Base-by-base conservation (phyloP, 1,140 invertebrate species). In the Bilobella aurantiaca region DNA sequence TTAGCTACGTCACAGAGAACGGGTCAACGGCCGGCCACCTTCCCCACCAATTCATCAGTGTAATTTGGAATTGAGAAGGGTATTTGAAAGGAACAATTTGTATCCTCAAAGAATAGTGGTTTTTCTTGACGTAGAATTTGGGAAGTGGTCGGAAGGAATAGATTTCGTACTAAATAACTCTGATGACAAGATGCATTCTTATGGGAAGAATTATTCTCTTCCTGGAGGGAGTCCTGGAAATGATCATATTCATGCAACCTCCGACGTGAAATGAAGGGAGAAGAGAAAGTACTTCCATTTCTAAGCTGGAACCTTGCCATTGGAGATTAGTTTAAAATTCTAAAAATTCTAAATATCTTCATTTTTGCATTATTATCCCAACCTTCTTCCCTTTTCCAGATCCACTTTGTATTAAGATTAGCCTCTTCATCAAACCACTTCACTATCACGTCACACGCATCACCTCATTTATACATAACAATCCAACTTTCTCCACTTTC, bases 11-110 rank as follows among this genome's bases (percentile, higher is more conserved):
- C 49, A 14, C 49, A 53, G 8, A 46, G 57, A 59, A 62, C 49
- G 64, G 69, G 69, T 71, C 63, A 71, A 32, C 60, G 66, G 60
- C 69, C 66, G 69, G 69, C 63, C 69, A 71, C 49, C 49, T 53
- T 12, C 8, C 8, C 5, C 49, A 12, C 49, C 49, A 62, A 31
- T 27, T 1, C 34, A 42, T 12, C 34, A 42, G 18, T 42, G 34
- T 18, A 42, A 42, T 42, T 42, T 42, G 34, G 34, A 8, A 18
- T 42, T n/a, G 8, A 42, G 34, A 8, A 42, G 34, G 18, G 34
- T 8, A 42, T 8, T 18, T 18, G 18, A 42, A 42, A 8, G 34
- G 18, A 8, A 12, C 34, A 8, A 8, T 42, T 42, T 8, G 18
- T 42, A 12, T 42, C 34, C n/a, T n/a, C n/a, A n/a, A n/a, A n/a